Evolutionary conservation across 2,888 invertebrate genomes (phyloP).

Genomic region (Gandaritis pyraliata): DNA sequence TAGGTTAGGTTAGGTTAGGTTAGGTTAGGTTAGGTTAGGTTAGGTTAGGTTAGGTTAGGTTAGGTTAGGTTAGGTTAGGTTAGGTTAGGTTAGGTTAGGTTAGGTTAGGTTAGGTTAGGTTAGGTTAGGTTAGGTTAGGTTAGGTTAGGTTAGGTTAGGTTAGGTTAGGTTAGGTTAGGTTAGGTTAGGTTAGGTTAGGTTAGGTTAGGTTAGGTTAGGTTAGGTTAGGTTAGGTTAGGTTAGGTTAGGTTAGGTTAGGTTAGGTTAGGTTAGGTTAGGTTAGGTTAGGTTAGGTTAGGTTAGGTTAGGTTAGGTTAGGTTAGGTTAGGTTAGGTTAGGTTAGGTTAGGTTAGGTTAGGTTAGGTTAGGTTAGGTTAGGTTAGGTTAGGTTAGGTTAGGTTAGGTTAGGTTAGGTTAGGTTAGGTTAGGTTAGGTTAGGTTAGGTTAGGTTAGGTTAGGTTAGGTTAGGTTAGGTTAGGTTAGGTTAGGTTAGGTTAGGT

Average conservation of each 20-base stretch:
- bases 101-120: constrained; percentile 4
- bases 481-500: too few species aligned
- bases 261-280: constrained; percentile 28
- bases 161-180: constrained; percentile 33
- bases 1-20: constrained; percentile 15
- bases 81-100: background rate
- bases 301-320: constrained; percentile 35
- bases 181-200: constrained; percentile 38
- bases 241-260: constrained; percentile 37
- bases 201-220: constrained; percentile 20
- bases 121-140: constrained; percentile 35
- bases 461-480: too few species aligned
- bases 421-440: too few species aligned
- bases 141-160: constrained; percentile 32
- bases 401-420: too few species aligned
- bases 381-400: too few species aligned
- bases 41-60: constrained; percentile 25
- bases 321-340: constrained; percentile 30
- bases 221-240: constrained; percentile 35
- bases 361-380: too few species aligned
- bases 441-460: too few species aligned
- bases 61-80: background rate
- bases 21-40: constrained; percentile 19
- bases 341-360: constrained; percentile 20
- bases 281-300: constrained; percentile 34